Evolutionary conservation across 2,113 vertebrate genomes (phyloP).

Genomic region (Apodemus speciosus): DNA sequence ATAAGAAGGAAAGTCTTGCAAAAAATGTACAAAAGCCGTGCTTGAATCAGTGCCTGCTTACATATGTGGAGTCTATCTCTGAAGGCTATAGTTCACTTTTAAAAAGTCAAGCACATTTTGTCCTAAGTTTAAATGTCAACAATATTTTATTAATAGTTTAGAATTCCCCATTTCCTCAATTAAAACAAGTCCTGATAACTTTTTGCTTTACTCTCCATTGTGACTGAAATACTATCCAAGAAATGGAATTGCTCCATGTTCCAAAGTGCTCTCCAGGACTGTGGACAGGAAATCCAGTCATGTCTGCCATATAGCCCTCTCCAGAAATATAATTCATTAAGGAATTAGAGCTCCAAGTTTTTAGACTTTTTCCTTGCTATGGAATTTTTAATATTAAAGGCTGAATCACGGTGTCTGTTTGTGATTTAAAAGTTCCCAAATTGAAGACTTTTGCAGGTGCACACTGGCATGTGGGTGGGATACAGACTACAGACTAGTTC

Average conservation of each 20-base stretch:
- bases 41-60: neutral
- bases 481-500: slow-evolving; percentile 59
- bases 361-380: slow-evolving; percentile 39
- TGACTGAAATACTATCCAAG: slow-evolving; percentile 53
- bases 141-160: slow-evolving; percentile 65
- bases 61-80: neutral
- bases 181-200: slow-evolving; percentile 73
- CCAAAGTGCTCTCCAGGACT: slow-evolving; percentile 22
- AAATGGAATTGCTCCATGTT: neutral
- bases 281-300: slow-evolving; percentile 73
- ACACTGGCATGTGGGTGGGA: slow-evolving; percentile 76
- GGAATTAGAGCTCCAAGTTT: slow-evolving; percentile 69
- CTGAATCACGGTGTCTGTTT: slow-evolving; percentile 68
- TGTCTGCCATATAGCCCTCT: slow-evolving; percentile 58
- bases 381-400: slow-evolving; percentile 81
- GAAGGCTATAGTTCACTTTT: slow-evolving; percentile 39
- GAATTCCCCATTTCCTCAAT: slow-evolving; percentile 70
- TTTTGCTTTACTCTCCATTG: slow-evolving; percentile 53
- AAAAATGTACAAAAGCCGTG: neutral
- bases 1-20: neutral
- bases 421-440: slow-evolving; percentile 73
- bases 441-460: slow-evolving; percentile 81
- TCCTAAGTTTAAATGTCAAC: slow-evolving; percentile 42
- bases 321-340: slow-evolving; percentile 76
- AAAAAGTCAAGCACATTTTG: slow-evolving; percentile 51